phyloP scores from a whole-genome alignment of 2,113 vertebrate genomes.

The Paramormyrops kingsleyae region DNA sequence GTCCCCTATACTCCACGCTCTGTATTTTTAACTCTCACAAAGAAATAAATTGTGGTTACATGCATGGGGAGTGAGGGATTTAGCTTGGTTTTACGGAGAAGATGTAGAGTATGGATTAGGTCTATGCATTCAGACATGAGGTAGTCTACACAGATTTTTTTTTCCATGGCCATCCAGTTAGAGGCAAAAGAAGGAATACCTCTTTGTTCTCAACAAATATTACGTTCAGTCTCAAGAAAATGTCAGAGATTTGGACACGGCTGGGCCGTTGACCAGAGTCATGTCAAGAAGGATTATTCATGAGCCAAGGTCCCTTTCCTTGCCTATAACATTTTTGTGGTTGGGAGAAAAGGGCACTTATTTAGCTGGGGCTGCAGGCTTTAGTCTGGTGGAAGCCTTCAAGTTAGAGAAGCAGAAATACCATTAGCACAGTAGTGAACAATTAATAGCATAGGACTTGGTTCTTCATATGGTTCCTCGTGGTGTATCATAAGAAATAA shows the following conservation, averaged over 20 bases:
- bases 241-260: conserved; percentile 20
- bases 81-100: not conserved
- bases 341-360: conserved; percentile 15
- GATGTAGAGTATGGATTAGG: conserved; percentile 16
- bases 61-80: not conserved
- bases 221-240: conserved; percentile 18
- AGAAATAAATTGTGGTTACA: conserved; percentile 18
- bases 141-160: not conserved
- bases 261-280: conserved; percentile 12
- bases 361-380: not conserved
- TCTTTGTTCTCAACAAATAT: conserved; percentile 27
- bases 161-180: not conserved
- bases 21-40: conserved; percentile 3
- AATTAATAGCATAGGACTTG: not conserved
- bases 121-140: not conserved
- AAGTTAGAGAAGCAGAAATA: not conserved
- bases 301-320: not conserved
- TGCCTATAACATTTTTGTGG: conserved; percentile 9
- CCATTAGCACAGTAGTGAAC: not conserved
- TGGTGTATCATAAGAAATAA: not conserved
- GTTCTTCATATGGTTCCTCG: not conserved
- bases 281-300: conserved; percentile 22
- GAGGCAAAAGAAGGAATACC: conserved; percentile 13
- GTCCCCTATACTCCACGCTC: not conserved
- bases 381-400: not conserved